Percentiles rank a stretch among this genome's conserved stretches.
Conservation (phyloP, 2,113 vertebrate species). For the Archilochus colubris region DNA sequence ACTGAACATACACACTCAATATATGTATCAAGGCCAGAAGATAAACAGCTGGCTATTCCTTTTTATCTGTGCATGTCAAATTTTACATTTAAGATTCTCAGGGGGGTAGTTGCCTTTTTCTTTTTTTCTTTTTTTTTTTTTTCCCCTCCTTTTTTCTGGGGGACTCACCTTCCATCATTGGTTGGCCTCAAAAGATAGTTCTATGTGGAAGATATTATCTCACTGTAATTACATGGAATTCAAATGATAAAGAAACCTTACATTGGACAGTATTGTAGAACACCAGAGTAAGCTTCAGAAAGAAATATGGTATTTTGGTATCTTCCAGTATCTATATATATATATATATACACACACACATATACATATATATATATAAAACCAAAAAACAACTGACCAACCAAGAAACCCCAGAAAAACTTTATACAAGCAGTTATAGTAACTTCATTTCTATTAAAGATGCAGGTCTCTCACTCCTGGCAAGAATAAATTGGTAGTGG, state of each 20-base stretch:
- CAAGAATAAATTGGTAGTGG: slow-evolving; percentile 78
- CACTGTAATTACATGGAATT: slow-evolving; percentile 68
- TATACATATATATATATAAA: neutral
- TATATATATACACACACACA: no score
- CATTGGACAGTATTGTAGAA: slow-evolving; percentile 74
- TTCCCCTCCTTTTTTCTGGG: neutral
- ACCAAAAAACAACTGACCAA: neutral
- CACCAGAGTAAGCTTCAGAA: slow-evolving; percentile 73
- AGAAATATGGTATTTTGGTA: slow-evolving; percentile 68
- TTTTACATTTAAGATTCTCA: slow-evolving; percentile 16
- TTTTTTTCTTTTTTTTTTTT: neutral
- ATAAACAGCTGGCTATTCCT: slow-evolving; percentile 42
- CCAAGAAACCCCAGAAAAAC: slow-evolving; percentile 43
- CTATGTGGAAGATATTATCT: slow-evolving; percentile 72
- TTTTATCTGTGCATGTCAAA: slow-evolving; percentile 62
- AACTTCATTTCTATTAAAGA: slow-evolving; percentile 74
- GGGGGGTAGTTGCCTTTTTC: neutral
- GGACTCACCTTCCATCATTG: slow-evolving; percentile 75
- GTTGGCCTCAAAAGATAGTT: slow-evolving; percentile 77
- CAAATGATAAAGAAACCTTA: slow-evolving; percentile 71
- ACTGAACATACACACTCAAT: slow-evolving; percentile 64
- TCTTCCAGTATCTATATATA: slow-evolving; percentile 68
- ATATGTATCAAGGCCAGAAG: slow-evolving; percentile 67
- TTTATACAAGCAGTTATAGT: slow-evolving; percentile 69
- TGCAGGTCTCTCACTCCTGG: slow-evolving; percentile 76